phyloP scores from a whole-genome alignment of 2,113 vertebrate genomes.

The Hippocampus zosterae region DNA sequence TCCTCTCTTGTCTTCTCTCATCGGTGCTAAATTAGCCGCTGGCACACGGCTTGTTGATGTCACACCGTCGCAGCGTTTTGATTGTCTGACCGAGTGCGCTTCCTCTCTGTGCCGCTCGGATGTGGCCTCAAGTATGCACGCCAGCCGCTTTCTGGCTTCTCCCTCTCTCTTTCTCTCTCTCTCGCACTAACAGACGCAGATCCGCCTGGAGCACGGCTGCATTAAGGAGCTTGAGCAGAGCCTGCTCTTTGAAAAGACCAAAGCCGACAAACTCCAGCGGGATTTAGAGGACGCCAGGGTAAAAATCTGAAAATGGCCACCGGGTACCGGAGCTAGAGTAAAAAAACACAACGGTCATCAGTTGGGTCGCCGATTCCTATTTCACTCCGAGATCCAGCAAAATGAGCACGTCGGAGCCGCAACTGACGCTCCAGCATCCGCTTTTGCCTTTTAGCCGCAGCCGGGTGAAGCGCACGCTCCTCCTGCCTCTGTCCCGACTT shows the following conservation, averaged over 20 bases:
- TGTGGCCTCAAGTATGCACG: conserved; percentile 82
- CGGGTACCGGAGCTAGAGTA: conserved; percentile 7
- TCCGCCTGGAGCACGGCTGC: conserved; percentile 99
- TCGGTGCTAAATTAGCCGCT: not conserved
- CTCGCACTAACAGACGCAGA: conserved; percentile 99
- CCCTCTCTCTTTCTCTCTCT: conserved; percentile 68
- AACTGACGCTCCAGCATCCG: not conserved
- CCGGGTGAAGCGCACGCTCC: no score
- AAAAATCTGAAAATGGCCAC: conserved; percentile 57
- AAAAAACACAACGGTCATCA: no score
- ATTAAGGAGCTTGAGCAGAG: conserved; percentile 99
- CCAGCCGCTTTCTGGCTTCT: conserved; percentile 86
- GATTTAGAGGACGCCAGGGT: conserved; percentile 99
- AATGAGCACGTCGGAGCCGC: not conserved
- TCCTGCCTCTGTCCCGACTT: not conserved
- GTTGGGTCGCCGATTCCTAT: not conserved
- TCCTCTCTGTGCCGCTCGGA: conserved; percentile 24
- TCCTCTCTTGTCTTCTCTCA: not conserved
- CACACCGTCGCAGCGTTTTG: not conserved
- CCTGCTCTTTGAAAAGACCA: conserved; percentile 99
- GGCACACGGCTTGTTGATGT: not conserved
- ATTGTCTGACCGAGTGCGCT: not conserved
- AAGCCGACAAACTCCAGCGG: conserved; percentile 99
- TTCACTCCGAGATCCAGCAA: not conserved
- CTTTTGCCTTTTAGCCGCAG: not conserved